Evolutionary conservation across 2,113 vertebrate genomes (phyloP).

Genomic region (Neolamprologus sp.): DNA sequence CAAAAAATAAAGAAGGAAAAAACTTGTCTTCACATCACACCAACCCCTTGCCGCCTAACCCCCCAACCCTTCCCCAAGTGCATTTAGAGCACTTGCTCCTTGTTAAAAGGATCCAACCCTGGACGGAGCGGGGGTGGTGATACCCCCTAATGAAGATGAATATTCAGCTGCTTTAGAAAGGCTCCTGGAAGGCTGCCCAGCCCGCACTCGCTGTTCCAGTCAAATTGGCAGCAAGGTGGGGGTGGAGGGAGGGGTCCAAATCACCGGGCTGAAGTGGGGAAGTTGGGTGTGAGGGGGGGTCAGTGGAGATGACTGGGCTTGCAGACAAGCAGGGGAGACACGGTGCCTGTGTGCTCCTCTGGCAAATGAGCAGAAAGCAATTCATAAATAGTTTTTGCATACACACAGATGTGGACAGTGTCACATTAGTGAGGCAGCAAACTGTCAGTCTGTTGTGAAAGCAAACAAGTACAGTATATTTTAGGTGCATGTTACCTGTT

Average conservation of each 20-base stretch:
- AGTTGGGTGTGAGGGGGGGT: background rate
- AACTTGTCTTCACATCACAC: slow-evolving; percentile 9
- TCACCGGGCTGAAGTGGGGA: background rate
- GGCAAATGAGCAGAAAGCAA: background rate
- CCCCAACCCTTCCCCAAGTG: background rate
- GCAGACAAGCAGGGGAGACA: background rate
- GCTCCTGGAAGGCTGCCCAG: slow-evolving; percentile 71
- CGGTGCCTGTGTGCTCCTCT: background rate
- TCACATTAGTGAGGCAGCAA: background rate
- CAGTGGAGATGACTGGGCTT: slow-evolving; percentile 6
- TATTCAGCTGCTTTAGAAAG: slow-evolving; percentile 69
- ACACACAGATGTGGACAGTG: background rate
- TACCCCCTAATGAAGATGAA: slow-evolving; percentile 78
- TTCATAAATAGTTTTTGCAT: background rate
- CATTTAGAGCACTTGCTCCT: slow-evolving; percentile 53
- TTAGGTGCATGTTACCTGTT: background rate
- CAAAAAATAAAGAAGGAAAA: background rate
- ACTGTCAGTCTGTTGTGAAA: background rate
- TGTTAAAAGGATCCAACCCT: slow-evolving; percentile 61
- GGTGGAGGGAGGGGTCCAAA: background rate
- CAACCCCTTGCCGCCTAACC: background rate
- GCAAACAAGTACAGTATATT: background rate
- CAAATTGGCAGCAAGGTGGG: slow-evolving; percentile 69
- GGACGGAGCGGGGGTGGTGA: slow-evolving; percentile 60
- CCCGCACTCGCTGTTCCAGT: slow-evolving; percentile 62